Evolutionary conservation across 1,140 invertebrate species (phyloP).

Genomic region (Aphidius gifuensis): DNA sequence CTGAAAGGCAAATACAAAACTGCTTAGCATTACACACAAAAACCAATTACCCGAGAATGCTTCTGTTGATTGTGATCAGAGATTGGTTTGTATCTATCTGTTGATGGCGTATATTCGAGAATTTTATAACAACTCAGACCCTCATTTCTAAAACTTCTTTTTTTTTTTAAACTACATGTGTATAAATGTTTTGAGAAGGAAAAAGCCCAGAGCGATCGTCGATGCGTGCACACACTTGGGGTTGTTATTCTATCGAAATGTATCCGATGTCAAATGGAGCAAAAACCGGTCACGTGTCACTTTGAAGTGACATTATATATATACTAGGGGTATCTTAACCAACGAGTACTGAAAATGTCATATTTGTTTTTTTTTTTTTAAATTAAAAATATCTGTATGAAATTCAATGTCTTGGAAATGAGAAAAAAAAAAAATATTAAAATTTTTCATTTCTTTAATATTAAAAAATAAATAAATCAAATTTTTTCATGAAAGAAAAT

Average conservation of each 20-base stretch:
- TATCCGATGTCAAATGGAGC: conserved; percentile 31
- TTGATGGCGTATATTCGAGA: not conserved
- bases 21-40: conserved; percentile 34
- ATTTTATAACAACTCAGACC: too few relatives aligned
- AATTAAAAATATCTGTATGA: conserved; percentile 22
- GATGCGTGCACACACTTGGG: conserved; percentile 3
- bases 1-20: conserved; percentile 29
- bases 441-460: not conserved
- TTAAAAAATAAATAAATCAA: too few relatives aligned
- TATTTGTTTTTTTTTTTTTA: conserved; percentile 23
- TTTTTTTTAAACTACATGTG: conserved; percentile 8
- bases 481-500: too few relatives aligned
- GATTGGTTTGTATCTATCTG: conserved; percentile 14
- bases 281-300: conserved; percentile 32
- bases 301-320: conserved; percentile 24
- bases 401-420: not conserved
- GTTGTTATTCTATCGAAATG: conserved; percentile 31
- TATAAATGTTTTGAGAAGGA: conserved; percentile 6
- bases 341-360: conserved; percentile 15
- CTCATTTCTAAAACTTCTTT: not conserved
- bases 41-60: conserved; percentile 39
- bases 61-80: conserved; percentile 30
- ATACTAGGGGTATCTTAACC: conserved; percentile 8
- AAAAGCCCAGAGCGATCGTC: not conserved
- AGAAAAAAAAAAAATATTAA: not conserved